Base-by-base conservation (phyloP, 2,797 vertebrate genomes). In the Dryobates pubescens region DNA sequence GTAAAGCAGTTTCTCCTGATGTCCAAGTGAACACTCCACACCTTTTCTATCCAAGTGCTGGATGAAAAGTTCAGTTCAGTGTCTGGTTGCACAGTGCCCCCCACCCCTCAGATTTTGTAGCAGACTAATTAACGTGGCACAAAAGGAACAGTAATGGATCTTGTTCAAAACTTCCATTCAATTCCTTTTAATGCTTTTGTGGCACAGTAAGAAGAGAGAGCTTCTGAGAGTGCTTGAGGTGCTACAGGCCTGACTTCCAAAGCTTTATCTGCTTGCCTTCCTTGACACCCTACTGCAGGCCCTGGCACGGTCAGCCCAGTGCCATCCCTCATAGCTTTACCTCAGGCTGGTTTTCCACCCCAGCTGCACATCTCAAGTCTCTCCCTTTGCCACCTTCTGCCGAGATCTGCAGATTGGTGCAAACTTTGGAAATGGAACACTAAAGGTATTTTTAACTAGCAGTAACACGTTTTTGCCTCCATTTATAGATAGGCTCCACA, bases 71-170 rank as follows among this genome's bases (percentile, higher is more conserved):
- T 89, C 27, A 62, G 6, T 73, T 82, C 45, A 74, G 85, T 18
- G 5, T 45, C 15, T 69, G 47, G 65, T 88, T 53, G 63, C 15
- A 18, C 53, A 79, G 8, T 45, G 89, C 36, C 27, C 77, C 43
- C 29, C 79, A 93, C 54, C 75, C 84, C 65, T 82, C 77, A 20
- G 41, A 81, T 84, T 92, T 93, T 93, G 75, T 75, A 85, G 78
- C 88, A 63, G 59, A 91, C 82, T 81, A 87, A 77, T 88, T 94
- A 91, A 82, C 54, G 20, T 88, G 74, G 82, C 80, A 74, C 82
- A 86, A 91, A 85, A 88, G 84, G 58, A 84, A 59, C 91, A 73
- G 69, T 85, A 30, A 3, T 43, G 17, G 73, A 79, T 91, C 70
- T 72, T 41, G 5, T 71, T 54, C 41, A 45, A 53, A 88, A 86